Evolutionary conservation across 2,888 invertebrate genomes (phyloP), one percentile per base, ranked within the genome.

Genomic region (Adelphocoris suturalis): DNA sequence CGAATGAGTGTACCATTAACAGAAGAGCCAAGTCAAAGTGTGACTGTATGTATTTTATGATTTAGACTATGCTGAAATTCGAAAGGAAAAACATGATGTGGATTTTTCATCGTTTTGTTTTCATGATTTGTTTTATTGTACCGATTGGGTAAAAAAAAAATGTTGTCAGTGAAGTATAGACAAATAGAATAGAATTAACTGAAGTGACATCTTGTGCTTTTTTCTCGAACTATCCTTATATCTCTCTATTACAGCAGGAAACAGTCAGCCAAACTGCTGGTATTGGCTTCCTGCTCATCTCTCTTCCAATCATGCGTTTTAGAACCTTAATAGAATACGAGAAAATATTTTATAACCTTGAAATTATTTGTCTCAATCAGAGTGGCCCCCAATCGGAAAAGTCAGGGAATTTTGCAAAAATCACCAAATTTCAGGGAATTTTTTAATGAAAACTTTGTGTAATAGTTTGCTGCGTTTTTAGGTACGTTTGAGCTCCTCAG

Each of bases 81-180:
- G 23, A 86, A 47, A 47, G 68, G 19, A 75, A 37, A 27, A 55
- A 82, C 52, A 27, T 23, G 82, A 82, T 82, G 82, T 82, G 82
- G 82, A 82, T 82, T 82, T 82, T 52, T 52, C 52, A 82, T 82
- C 37, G 78, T 78, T 82, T 82, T 48, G 52, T 82, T 82, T 82
- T 48, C 27, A 52, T 82, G 82, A 82, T 82, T 82, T 82, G 37
- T 48, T 47, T 52, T 52, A 52, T 19, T 82, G 82, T 82, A 52
- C 82, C 52, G 23, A 82, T 82, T 19, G 48, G 48, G 82, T 82
- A 48, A 82, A 37, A 37, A n/a, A n/a, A 37, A 52, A 82, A 47
- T 47, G 78, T 47, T 82, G 82, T 82, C 82, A 48, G 19, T 82
- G 82, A 27, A 82, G 82, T 52, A 52, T 82, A 82, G 82, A 82